Base-by-base conservation (phyloP, 2,888 invertebrate genomes). In the Napeogenes sylphis region DNA sequence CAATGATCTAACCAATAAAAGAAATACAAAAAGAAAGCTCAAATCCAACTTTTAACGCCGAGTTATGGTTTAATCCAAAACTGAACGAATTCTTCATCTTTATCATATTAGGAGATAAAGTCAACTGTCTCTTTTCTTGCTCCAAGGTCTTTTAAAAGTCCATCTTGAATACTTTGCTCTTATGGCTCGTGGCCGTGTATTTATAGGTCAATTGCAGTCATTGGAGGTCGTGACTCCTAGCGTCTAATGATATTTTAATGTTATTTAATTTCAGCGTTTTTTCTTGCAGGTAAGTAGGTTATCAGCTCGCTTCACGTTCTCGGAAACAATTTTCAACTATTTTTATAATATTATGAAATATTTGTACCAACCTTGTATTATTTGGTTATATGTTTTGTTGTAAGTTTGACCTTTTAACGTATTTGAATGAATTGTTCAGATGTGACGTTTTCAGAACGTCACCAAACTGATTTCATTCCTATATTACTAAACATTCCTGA, bases 261-360 rank as follows among this genome's bases (percentile, higher is more conserved):
- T 82, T 78, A 85, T 86, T 83, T 83, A 84, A 85, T 85, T 83
- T 81, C 73, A 68, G 69, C 70, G 82, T 74, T 76, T 75, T 79
- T 75, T 75, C 76, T 86, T 84, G 62, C 84, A 88, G 87, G 89
- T 89, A 89, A 89, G 88, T 88, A 83, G 86, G 84, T 72, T 83
- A 74, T 72, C 73, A 60, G 65, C 63, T 66, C 45, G 30, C 55
- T 57, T 51, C 59, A 57, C 59, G 60, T 45, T 56, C 58, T 56
- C 47, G 59, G 51, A 55, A 65, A 58, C 63, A 58, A 56, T 66
- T 59, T 47, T 55, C 58, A 46, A 47, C 53, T 53, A 59, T 46
- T 58, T 60, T 53, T 61, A 55, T 32, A 51, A 45, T 61, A 45
- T 53, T 62, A 59, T 58, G 61, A 58, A 47, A 67, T 56, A 56